Percentiles rank a stretch among this genome's conserved stretches.
phyloP scores from a whole-genome alignment of 2,888 invertebrate genomes.

The Dorcus parallelipipedus region DNA sequence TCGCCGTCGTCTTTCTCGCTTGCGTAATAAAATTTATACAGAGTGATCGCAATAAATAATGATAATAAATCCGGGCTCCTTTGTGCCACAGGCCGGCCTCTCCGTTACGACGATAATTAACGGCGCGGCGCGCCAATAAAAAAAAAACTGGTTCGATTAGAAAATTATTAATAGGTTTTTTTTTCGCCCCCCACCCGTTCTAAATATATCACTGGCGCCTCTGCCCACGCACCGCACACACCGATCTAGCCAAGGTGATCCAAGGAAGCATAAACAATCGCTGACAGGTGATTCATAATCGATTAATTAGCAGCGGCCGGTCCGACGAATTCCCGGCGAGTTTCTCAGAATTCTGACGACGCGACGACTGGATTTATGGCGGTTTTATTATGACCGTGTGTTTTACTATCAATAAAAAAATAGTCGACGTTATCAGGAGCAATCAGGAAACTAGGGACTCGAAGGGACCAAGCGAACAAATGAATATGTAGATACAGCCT shows the following conservation, averaged over 20 bases:
- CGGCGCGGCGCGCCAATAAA: not conserved
- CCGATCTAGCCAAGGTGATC: not conserved
- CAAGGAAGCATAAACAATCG: not conserved
- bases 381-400: not conserved
- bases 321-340: not conserved
- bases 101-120: not conserved
- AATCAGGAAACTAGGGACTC: too few species aligned
- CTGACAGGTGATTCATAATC: constrained; percentile 2
- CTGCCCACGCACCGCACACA: constrained; percentile 17
- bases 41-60: too few species aligned
- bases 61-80: not conserved
- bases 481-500: too few species aligned
- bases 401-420: too few species aligned
- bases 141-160: not conserved
- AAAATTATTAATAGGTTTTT: not conserved
- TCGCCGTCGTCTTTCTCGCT: too few species aligned
- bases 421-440: too few species aligned
- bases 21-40: too few species aligned
- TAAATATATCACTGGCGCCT: constrained; percentile 14
- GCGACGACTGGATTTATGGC: not conserved
- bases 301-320: not conserved
- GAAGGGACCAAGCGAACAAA: too few species aligned
- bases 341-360: not conserved
- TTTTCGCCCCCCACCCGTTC: not conserved
- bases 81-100: not conserved